phyloP scores from a whole-genome alignment of 1,140 invertebrate genomes.

The Brevipalpus yothersi region DNA sequence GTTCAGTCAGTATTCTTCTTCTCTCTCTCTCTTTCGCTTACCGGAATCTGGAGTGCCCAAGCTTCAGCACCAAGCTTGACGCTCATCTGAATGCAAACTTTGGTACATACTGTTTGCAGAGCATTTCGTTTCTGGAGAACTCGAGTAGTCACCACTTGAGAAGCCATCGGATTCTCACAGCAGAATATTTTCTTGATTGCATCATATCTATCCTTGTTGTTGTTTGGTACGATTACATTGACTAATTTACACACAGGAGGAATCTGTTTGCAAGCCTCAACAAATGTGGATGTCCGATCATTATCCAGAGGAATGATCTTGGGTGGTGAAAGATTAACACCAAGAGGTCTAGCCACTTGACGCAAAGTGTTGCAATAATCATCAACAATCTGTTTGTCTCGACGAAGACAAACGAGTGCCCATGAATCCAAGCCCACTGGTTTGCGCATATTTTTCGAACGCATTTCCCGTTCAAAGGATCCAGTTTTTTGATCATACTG shows the following conservation, averaged over 20 bases:
- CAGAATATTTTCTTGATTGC: constrained; percentile 63
- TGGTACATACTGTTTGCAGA: constrained; percentile 42
- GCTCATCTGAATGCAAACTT: constrained; percentile 35
- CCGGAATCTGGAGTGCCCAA: constrained; percentile 27
- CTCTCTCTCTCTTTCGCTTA: background rate
- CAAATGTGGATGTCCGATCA: background rate
- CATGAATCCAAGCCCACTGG: constrained; percentile 1
- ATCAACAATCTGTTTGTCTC: constrained; percentile 23
- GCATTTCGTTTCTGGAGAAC: constrained; percentile 17
- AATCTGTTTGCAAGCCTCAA: background rate
- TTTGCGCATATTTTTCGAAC: constrained; percentile 12
- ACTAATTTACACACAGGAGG: constrained; percentile 17
- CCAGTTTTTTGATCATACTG: constrained; percentile 5
- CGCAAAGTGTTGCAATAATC: constrained; percentile 17
- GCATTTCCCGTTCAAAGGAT: constrained; percentile 12
- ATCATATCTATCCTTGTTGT: constrained; percentile 31
- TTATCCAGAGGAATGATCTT: background rate
- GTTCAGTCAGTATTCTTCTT: no score
- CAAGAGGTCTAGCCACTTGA: constrained; percentile 17
- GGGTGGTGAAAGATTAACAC: constrained; percentile 18
- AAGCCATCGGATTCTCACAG: constrained; percentile 30
- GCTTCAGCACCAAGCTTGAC: constrained; percentile 31
- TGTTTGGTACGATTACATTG: constrained; percentile 37
- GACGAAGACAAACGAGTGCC: constrained; percentile 19
- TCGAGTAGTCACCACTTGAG: constrained; percentile 40